phyloP scores from a whole-genome alignment of 2,113 vertebrate genomes.

The Chionodraco myersi region DNA sequence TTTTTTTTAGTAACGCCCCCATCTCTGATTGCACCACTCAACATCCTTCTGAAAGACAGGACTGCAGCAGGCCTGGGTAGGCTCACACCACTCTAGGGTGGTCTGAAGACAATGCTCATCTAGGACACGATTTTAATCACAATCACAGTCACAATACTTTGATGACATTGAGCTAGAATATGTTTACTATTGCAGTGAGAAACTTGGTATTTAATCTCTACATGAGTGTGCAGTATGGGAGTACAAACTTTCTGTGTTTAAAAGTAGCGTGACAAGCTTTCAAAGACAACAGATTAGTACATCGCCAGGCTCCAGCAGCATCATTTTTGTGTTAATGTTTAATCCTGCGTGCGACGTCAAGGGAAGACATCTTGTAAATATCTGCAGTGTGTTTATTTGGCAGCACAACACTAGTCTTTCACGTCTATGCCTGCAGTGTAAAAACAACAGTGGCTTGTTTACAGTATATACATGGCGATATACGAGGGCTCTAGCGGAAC shows the following conservation, averaged over 20 bases:
- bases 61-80: constrained; percentile 32
- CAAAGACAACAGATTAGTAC: constrained; percentile 49
- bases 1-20: too few species aligned
- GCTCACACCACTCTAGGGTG: constrained; percentile 36
- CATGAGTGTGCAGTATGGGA: constrained; percentile 15
- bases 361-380: constrained; percentile 52
- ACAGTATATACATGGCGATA: constrained; percentile 54
- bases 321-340: constrained; percentile 47
- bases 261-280: constrained; percentile 34
- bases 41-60: constrained; percentile 23
- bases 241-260: constrained; percentile 8
- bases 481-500: constrained; percentile 51
- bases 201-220: constrained; percentile 40
- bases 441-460: constrained; percentile 68
- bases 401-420: constrained; percentile 40
- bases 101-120: constrained; percentile 31
- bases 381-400: constrained; percentile 65
- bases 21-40: constrained; percentile 41
- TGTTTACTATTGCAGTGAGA: constrained; percentile 28
- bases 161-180: constrained; percentile 7
- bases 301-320: constrained; percentile 34
- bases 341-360: constrained; percentile 41
- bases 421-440: constrained; percentile 18
- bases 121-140: constrained; percentile 8
- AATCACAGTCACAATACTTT: background rate